These are phyloP conservation scores for Spilogale gracilis DNA, from an alignment of 2,113 vertebrate species.

Conservation along the genomic window DNA sequence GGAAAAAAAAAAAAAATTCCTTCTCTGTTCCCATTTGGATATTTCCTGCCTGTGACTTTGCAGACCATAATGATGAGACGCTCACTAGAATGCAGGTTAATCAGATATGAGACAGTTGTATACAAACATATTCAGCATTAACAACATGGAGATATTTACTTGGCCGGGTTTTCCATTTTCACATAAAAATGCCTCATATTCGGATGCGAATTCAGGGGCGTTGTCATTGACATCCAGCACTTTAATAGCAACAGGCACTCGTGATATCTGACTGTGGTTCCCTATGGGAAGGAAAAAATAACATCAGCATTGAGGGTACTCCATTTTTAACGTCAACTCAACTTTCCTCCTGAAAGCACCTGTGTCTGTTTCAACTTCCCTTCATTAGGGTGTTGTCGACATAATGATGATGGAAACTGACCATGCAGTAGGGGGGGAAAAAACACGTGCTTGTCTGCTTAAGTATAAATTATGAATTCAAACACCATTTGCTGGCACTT, in stretches of 20 bases:
- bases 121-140: conserved; percentile 74
- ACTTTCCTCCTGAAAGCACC: background rate
- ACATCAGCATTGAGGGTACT: conserved; percentile 78
- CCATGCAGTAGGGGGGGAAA: conserved; percentile 15
- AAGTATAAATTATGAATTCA: conserved; percentile 77
- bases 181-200: conserved; percentile 97
- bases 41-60: conserved; percentile 57
- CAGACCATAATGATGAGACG: conserved; percentile 50
- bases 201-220: conserved; percentile 96
- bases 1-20: conserved; percentile 44
- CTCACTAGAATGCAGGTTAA: conserved; percentile 63
- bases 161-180: conserved; percentile 98
- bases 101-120: conserved; percentile 79
- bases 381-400: conserved; percentile 69
- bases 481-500: conserved; percentile 79
- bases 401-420: background rate
- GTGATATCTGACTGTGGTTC: conserved; percentile 98
- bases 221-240: conserved; percentile 99
- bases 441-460: conserved; percentile 57
- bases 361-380: conserved; percentile 24
- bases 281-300: conserved; percentile 88
- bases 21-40: conserved; percentile 28
- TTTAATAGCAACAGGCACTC: conserved; percentile 96
- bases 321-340: conserved; percentile 60
- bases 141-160: conserved; percentile 88